Evolutionary conservation across 2,888 invertebrate genomes (phyloP).

Genomic region (Stegophylla sp.): DNA sequence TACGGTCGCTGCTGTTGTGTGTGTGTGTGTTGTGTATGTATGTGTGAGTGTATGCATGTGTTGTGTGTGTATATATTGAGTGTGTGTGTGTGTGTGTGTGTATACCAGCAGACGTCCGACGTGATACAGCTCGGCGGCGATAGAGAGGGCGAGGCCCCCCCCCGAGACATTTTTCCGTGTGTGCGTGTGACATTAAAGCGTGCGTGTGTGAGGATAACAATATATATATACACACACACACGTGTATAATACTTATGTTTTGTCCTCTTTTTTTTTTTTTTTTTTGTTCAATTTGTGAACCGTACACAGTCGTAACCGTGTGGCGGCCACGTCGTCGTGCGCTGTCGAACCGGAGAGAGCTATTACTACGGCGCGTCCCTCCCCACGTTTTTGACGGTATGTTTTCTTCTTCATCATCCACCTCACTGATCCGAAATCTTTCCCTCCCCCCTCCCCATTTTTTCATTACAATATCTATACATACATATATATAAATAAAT

Average conservation of each 20-base stretch:
- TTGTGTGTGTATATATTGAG: neutral
- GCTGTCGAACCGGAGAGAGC: too few relatives aligned
- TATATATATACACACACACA: neutral
- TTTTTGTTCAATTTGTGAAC: slow-evolving; percentile 29
- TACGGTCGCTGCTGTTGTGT: too few relatives aligned
- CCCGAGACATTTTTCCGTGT: slow-evolving; percentile 26
- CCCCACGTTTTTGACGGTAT: too few relatives aligned
- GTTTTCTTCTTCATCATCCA: too few relatives aligned
- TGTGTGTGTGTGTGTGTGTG: neutral
- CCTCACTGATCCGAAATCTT: too few relatives aligned
- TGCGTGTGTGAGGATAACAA: neutral
- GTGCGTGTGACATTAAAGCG: slow-evolving; percentile 31
- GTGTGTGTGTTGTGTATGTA: neutral
- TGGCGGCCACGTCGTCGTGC: too few relatives aligned
- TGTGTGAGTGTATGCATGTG: neutral
- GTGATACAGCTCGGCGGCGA: neutral
- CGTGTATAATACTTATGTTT: neutral
- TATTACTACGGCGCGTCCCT: too few relatives aligned
- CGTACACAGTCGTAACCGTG: neutral
- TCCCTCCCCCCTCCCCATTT: too few relatives aligned
- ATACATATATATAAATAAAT: too few relatives aligned
- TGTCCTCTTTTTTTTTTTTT: slow-evolving; percentile 15
- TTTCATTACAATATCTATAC: too few relatives aligned
- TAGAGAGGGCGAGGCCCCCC: slow-evolving; percentile 21
- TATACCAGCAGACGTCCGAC: slow-evolving; percentile 2